Conservation (phyloP, 53 echinoderm and acorn worm genomes). For the Echinarachnius parma region DNA sequence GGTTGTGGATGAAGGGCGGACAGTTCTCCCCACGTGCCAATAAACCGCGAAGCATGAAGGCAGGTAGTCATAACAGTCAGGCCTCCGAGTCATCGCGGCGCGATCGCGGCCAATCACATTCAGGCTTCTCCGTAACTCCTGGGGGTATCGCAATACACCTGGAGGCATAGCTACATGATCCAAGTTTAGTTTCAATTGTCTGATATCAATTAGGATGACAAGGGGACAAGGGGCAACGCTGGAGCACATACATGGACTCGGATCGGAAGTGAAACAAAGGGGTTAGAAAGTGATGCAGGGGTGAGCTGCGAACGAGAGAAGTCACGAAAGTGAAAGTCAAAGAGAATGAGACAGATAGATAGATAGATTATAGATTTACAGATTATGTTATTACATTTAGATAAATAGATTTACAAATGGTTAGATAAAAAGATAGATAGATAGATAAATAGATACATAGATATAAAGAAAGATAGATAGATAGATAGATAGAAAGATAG, state of each 20-base stretch:
- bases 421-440: not conserved
- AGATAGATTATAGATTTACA: no score
- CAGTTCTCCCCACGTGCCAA: not conserved
- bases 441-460: not conserved
- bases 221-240: not conserved
- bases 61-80: not conserved
- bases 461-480: not conserved
- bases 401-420: not conserved
- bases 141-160: not conserved
- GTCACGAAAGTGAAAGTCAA: not conserved
- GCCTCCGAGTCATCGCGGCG: not conserved
- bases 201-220: conserved; percentile 21
- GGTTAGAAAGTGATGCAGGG: not conserved
- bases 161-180: conserved; percentile 5
- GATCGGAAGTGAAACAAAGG: not conserved
- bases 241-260: not conserved
- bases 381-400: no score
- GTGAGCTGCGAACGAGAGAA: not conserved
- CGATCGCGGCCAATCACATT: not conserved
- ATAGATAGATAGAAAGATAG: not conserved
- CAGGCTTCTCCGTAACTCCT: conserved; percentile 32
- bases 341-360: not conserved
- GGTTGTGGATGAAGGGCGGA: no score
- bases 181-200: conserved; percentile 37
- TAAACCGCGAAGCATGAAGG: not conserved